These are phyloP conservation scores for Nasonia longicornis DNA, from an alignment of 1,140 invertebrate species.

Conservation along the genomic window DNA sequence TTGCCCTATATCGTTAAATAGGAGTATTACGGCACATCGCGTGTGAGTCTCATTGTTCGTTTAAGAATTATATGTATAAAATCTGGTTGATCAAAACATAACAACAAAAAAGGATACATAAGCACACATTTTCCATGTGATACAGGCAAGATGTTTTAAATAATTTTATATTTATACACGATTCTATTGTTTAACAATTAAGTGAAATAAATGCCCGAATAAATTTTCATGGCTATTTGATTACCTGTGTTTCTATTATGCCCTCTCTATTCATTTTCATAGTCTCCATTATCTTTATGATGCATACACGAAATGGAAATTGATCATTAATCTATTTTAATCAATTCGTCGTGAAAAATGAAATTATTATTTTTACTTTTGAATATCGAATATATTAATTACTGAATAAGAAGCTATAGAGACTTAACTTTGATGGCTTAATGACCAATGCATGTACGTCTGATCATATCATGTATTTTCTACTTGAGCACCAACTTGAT, in stretches of 20 bases:
- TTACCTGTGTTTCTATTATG: neutral
- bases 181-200: constrained; percentile 41
- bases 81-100: constrained; percentile 15
- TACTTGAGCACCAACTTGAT: too few species aligned
- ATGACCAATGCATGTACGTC: too few species aligned
- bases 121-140: constrained; percentile 36
- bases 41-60: constrained; percentile 30
- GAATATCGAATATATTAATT: neutral
- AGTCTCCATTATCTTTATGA: too few species aligned
- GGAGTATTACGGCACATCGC: neutral
- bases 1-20: neutral
- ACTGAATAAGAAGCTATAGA: neutral
- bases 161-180: constrained; percentile 48
- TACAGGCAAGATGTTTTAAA: constrained; percentile 46
- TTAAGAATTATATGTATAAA: constrained; percentile 16
- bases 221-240: constrained; percentile 30
- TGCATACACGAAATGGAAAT: too few species aligned
- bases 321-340: too few species aligned
- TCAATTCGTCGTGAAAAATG: too few species aligned
- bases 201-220: constrained; percentile 39
- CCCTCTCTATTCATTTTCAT: neutral
- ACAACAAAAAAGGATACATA: constrained; percentile 7
- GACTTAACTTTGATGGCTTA: too few species aligned
- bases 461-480: too few species aligned
- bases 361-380: too few species aligned